Base-by-base conservation (phyloP, 2,797 vertebrate genomes). In the Gambelia wislizenii region DNA sequence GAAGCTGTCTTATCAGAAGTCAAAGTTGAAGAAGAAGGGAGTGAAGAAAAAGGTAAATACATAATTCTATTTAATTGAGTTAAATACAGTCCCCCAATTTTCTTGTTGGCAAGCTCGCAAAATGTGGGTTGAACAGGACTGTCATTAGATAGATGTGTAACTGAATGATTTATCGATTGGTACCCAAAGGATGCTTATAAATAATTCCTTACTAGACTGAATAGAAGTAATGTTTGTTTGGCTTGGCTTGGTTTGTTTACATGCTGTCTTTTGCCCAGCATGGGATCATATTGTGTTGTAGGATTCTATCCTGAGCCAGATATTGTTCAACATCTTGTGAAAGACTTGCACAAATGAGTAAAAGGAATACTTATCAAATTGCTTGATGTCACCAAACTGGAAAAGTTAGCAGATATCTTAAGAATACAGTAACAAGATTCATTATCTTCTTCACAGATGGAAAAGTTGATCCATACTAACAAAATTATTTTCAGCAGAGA, bases 1-100 rank as follows among this genome's bases (percentile, higher is more conserved):
- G 97, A 97, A 72, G 96, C 96, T 12, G 95, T 96, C 77, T 97
- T 99, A 83, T 98, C 98, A 74, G 98, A 98, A 44, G 98, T 99
- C 94, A 98, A 97, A 91, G 98, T 99, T 93, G 97, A 96, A 93
- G 97, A 97, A 83, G 97, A 98, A 95, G 98, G 98, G 92, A 97
- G 97, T 54, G 97, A 98, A 95, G 98, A 97, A 91, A 98, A 98
- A 95, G 98, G 99, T 99, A 97, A 97, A 94, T 61, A 36, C 27
- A 85, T 14, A 54, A 89, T n/a, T 33, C 61, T 2, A 82, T 85
- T 87, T 54, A 61, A 64, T 61, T 33, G 30, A 47, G 14, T 33
- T 67, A 54, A 10, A 22, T 33, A 3, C 8, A 10, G 6, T 27
- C 72, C 1, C 0, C 27, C 44, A 56, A 2, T 39, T 10, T 74